Percentiles rank a stretch among this genome's conserved stretches.
phyloP scores from a whole-genome alignment of 2,113 vertebrate species.

The Nerophis lumbriciformis region DNA sequence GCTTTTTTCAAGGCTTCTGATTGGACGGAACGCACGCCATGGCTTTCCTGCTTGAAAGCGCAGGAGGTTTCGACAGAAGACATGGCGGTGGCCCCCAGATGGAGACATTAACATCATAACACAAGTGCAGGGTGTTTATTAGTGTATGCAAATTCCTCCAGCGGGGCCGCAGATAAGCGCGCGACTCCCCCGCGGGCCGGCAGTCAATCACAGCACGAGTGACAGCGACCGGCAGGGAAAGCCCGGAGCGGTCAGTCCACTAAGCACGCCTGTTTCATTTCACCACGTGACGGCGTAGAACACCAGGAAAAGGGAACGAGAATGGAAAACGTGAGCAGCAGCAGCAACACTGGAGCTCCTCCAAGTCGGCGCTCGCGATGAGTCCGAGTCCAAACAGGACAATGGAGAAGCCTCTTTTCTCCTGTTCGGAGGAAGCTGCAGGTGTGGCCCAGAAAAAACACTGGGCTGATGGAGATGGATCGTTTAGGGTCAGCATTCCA shows the following conservation, averaged over 20 bases:
- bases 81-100: slow-evolving; percentile 27
- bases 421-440: slow-evolving; percentile 64
- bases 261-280: slow-evolving; percentile 5
- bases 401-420: background rate
- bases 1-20: too few relatives aligned
- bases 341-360: slow-evolving; percentile 55
- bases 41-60: slow-evolving; percentile 27
- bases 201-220: slow-evolving; percentile 47
- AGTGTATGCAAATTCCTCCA: slow-evolving; percentile 37
- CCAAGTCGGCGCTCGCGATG: slow-evolving; percentile 59
- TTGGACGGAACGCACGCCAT: too few relatives aligned
- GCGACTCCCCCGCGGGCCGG: slow-evolving; percentile 22
- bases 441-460: slow-evolving; percentile 73
- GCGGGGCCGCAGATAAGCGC: slow-evolving; percentile 35
- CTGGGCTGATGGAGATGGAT: slow-evolving; percentile 71
- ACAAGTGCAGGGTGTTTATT: slow-evolving; percentile 36
- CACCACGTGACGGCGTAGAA: slow-evolving; percentile 19
- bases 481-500: slow-evolving; percentile 65
- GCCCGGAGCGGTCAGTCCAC: slow-evolving; percentile 35
- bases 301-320: slow-evolving; percentile 10
- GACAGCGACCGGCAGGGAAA: slow-evolving; percentile 39
- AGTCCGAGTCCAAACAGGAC: slow-evolving; percentile 28
- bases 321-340: slow-evolving; percentile 35
- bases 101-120: slow-evolving; percentile 38
- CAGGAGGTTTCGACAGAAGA: slow-evolving; percentile 40